A percentile compares a stretch with the other conserved stretches of the same genome.
Evolutionary conservation across 2,888 invertebrate genomes (phyloP).

Genomic region (Aspidiotus destructor): DNA sequence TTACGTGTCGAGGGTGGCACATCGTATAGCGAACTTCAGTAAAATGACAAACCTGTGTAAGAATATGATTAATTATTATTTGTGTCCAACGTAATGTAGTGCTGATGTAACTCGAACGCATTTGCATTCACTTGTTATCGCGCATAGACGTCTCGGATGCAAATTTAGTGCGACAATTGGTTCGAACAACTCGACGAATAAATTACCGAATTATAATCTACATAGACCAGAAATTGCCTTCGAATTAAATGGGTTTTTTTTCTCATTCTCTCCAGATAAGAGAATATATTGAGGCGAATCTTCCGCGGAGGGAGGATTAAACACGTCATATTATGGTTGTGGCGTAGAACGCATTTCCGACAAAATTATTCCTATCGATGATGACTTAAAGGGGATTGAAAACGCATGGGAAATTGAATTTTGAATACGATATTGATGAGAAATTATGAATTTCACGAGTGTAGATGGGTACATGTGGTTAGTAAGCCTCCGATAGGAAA

Average conservation of each 20-base stretch:
- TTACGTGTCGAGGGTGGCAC: background rate
- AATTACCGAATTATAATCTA: background rate
- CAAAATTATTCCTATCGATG: no score
- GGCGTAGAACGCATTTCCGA: no score
- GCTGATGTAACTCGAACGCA: no score
- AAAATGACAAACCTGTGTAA: background rate
- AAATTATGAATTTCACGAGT: no score
- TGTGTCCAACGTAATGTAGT: background rate
- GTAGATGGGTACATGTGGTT: no score
- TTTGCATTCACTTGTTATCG: background rate
- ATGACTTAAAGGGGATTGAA: no score
- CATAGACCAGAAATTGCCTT: background rate
- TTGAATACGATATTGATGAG: no score
- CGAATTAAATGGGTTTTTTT: background rate
- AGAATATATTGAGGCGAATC: background rate
- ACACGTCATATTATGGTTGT: no score
- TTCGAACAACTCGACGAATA: background rate
- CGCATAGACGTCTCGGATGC: background rate
- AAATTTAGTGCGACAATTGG: slow-evolving; percentile 3
- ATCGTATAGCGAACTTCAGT: background rate
- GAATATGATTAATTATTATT: background rate
- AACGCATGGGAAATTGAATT: no score
- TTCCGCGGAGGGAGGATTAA: background rate
- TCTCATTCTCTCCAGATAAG: background rate
- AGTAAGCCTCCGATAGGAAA: no score